A percentile compares a stretch with the other conserved stretches of the same genome.
phyloP scores from a whole-genome alignment of 2,113 vertebrate species.

The Illadopsis cleaveri region DNA sequence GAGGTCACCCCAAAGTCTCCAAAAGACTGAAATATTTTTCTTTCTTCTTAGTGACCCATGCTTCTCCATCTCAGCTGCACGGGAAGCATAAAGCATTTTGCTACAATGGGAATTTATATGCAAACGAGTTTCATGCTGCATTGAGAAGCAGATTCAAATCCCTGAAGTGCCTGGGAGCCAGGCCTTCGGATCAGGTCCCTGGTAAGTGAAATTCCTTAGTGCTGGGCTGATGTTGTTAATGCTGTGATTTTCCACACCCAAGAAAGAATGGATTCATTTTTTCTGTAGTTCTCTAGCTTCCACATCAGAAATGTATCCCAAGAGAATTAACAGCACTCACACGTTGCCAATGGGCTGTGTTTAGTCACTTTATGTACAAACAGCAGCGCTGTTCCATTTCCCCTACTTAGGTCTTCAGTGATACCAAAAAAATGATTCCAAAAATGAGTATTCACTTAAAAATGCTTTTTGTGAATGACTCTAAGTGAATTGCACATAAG shows the following conservation, averaged over 20 bases:
- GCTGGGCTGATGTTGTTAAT: not conserved
- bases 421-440: not conserved
- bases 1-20: not conserved
- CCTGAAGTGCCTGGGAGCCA: not conserved
- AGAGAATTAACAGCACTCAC: not conserved
- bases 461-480: not conserved
- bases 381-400: not conserved
- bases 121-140: not conserved
- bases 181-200: not conserved
- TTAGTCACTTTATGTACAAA: not conserved
- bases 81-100: not conserved
- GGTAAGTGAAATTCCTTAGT: not conserved
- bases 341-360: not conserved
- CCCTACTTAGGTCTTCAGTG: not conserved
- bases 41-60: not conserved
- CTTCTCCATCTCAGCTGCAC: not conserved
- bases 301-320: not conserved
- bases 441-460: not conserved
- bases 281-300: not conserved
- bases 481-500: not conserved
- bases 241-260: not conserved
- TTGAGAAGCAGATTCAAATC: conserved; percentile 5
- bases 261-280: not conserved
- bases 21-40: conserved; percentile 13
- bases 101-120: conserved; percentile 33